phyloP scores from a whole-genome alignment of 2,888 invertebrate genomes.

The Petrolisthes manimaculis region DNA sequence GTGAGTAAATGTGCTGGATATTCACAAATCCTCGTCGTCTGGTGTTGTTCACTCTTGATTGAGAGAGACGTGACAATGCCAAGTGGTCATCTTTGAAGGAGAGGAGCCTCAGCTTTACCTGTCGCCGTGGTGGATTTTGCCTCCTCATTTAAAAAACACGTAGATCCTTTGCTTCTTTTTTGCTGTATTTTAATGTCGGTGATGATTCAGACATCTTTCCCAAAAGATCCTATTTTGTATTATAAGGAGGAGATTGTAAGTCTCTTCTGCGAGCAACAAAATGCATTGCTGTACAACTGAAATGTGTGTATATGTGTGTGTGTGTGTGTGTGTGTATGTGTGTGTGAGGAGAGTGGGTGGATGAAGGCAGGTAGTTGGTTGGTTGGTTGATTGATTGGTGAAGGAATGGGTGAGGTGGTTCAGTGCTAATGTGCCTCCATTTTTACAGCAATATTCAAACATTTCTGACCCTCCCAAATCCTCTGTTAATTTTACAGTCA shows the following conservation, averaged over 20 bases:
- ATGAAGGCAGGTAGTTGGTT: conserved; percentile 9
- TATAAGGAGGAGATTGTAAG: conserved; percentile 32
- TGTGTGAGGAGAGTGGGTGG: conserved; percentile 20
- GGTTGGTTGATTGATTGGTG: conserved; percentile 21
- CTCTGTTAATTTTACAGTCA: too few species aligned
- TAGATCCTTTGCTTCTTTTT: not conserved
- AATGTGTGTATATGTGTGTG: conserved; percentile 18
- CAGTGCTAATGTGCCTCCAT: too few species aligned
- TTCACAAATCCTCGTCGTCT: too few species aligned
- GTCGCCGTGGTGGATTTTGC: conserved; percentile 33
- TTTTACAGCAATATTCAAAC: too few species aligned
- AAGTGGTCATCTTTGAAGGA: too few species aligned
- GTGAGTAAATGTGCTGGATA: too few species aligned
- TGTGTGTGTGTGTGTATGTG: conserved; percentile 4
- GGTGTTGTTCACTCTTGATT: not conserved
- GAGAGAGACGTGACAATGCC: too few species aligned
- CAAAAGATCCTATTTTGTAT: conserved; percentile 39
- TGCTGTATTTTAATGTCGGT: conserved; percentile 36
- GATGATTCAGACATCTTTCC: conserved; percentile 57
- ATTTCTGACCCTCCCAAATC: too few species aligned
- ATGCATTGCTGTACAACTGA: conserved; percentile 32
- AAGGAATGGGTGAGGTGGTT: conserved; percentile 6
- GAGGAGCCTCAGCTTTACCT: conserved; percentile 1
- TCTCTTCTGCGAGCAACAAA: conserved; percentile 49
- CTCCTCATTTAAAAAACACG: conserved; percentile 26